phyloP scores from a whole-genome alignment of 2,113 vertebrate genomes.

The Actinemys pallida region DNA sequence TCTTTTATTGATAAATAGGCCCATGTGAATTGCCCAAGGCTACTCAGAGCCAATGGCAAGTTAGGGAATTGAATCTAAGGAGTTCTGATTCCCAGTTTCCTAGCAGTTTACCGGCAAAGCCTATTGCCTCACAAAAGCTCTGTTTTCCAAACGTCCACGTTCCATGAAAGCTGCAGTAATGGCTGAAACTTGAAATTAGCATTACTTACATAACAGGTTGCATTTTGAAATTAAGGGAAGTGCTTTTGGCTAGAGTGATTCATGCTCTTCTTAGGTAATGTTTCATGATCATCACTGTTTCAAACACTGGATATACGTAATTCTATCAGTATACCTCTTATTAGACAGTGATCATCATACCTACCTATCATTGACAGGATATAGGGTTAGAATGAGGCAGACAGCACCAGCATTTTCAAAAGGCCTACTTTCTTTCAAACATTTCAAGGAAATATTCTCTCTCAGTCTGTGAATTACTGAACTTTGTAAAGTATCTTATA shows the following conservation, averaged over 20 bases:
- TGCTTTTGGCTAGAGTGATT: not conserved
- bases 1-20: not conserved
- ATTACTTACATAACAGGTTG: not conserved
- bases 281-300: fast-evolving
- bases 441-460: not conserved
- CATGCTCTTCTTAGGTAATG: not conserved
- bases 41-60: not conserved
- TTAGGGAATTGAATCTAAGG: not conserved
- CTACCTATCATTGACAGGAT: not conserved
- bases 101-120: not conserved
- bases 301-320: not conserved
- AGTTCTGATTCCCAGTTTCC: not conserved
- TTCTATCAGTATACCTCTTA: not conserved
- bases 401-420: not conserved
- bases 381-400: not conserved
- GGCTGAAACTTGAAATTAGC: not conserved
- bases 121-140: not conserved
- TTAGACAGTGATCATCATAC: fast-evolving
- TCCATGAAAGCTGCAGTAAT: not conserved
- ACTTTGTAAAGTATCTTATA: not conserved
- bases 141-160: not conserved
- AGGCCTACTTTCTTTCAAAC: not conserved
- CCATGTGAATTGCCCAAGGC: fast-evolving
- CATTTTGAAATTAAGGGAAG: not conserved
- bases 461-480: not conserved